Base-by-base conservation (phyloP, 2,888 invertebrate species). In the Camptogramma bilineatum region DNA sequence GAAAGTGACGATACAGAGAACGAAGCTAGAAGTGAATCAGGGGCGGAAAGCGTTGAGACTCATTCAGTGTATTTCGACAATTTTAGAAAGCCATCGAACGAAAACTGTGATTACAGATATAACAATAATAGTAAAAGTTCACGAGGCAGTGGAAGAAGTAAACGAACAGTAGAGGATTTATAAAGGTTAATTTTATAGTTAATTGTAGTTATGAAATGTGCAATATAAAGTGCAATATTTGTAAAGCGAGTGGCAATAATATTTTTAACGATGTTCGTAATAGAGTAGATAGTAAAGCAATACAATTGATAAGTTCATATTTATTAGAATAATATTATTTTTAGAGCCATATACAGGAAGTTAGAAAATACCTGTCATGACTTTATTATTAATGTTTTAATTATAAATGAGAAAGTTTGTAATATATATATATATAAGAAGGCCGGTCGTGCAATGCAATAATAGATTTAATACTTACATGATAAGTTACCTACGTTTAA, bases 31-130 rank as follows among this genome's bases (percentile, higher is more conserved):
- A 97, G 97, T 88, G 97, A 97, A 88, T 97, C 97, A 21, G 97
- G 97, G 0, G 97, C 96, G 3, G 97, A 97, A 82, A 97, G 97
- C 88, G 93, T 97, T 28, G 97, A 97, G 79, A 97, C 97, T 0
- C 97, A 97, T 88, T 97, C 97, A 3, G 97, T 97, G 46, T 96
- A 97, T 81, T 97, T 97, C 77, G 97, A 96, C 52, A 96, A 95
- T 82, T 95, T 95, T 77, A 90, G 95, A 66, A 95, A 95, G 64
- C 74, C 81, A 69, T 73, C 77, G 18, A 83, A 77, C 69, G 87
- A 87, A 52, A 83, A 78, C 64, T 44, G 58, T 69, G 66, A 71
- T 65, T 73, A 68, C 58, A 76, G 71, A 72, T 75, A 72, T 68
- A 81, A 74, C 72, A 73, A 72, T 70, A 77, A 74, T 57, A 78